Conservation (phyloP, 2,113 vertebrate species). For the Neolamprologus toae region DNA sequence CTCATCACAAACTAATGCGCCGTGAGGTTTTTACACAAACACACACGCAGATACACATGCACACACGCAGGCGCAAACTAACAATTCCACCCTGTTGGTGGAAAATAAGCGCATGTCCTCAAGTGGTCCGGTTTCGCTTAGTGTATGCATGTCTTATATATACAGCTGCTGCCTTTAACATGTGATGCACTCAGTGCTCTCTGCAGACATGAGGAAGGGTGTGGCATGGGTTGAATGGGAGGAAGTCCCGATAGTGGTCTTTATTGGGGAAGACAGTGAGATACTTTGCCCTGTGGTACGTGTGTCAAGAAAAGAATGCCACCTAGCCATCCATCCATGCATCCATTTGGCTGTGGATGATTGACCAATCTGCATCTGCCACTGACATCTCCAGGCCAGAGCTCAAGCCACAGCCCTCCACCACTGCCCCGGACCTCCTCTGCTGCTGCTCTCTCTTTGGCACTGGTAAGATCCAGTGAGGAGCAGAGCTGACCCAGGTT, state of each 20-base stretch:
- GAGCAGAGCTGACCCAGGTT: slow-evolving; percentile 48
- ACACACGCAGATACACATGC: slow-evolving; percentile 7
- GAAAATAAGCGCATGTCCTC: slow-evolving; percentile 33
- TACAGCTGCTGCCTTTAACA: slow-evolving; percentile 41
- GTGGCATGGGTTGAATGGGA: slow-evolving; percentile 35
- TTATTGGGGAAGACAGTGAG: slow-evolving; percentile 46
- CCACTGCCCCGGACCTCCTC: background rate
- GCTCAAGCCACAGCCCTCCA: background rate
- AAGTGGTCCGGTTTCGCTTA: slow-evolving; percentile 21
- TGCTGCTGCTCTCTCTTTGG: slow-evolving; percentile 17
- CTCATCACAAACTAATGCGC: background rate
- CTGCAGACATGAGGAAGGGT: slow-evolving; percentile 50
- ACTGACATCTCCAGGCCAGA: background rate
- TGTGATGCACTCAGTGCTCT: slow-evolving; percentile 17
- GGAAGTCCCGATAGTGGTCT: slow-evolving; percentile 5
- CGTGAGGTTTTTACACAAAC: slow-evolving; percentile 9
- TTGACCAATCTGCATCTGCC: background rate
- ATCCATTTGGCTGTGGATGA: background rate
- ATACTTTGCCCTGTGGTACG: slow-evolving; percentile 7
- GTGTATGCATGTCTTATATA: slow-evolving; percentile 39
- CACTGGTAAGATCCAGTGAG: slow-evolving; percentile 10
- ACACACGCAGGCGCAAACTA: background rate
- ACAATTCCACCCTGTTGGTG: background rate
- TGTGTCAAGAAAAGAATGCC: slow-evolving; percentile 9
- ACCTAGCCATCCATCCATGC: background rate